Base-by-base conservation (phyloP, 2,888 invertebrate genomes). In the Lochmaea crataegi region DNA sequence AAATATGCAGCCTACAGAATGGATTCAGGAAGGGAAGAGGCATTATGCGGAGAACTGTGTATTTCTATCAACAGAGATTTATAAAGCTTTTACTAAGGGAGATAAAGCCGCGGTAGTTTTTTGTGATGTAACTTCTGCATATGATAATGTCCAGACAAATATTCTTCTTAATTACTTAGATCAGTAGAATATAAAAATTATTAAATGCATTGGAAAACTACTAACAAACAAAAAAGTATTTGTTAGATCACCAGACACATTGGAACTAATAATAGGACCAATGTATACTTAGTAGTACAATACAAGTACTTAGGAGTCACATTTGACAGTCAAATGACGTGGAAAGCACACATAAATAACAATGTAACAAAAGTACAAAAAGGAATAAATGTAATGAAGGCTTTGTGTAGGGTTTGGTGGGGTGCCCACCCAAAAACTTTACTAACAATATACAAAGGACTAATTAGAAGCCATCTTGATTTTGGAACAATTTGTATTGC, bases 261-360 rank as follows among this genome's bases (percentile, higher is more conserved):
- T 22, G 14, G 41, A 57, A 26, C 26, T 63, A 12, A n/a, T n/a
- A n/a, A n/a, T 51, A 14, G 73, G 69, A n/a, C 66, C 71, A 16
- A n/a, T 9, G 57, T 6, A 22, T 9, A 60, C 18, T n/a, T n/a
- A 18, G 32, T 10, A 58, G 7, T 45, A 2, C 10, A 42, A 65
- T 65, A 65, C 18, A 76, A 76, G 71, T 77, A 74, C 38, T 61
- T 76, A n/a, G 75, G 68, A 11, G 26, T 73, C 3, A 69, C 18
- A 12, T 48, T 66, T 7, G 53, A 58, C 32, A 18, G 42, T 6
- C 53, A 77, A 14, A 26, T 75, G n/a, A 74, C 64, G 1, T 78
- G 75, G 72, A 53, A 48, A 11, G 42, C n/a, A 7, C 64, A 72
- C 41, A 75, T 75, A 63, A 45, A 74, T 7, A 45, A 42, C 10